Base-by-base conservation (phyloP, 2,113 vertebrate genomes). In the Mixornis gularis region DNA sequence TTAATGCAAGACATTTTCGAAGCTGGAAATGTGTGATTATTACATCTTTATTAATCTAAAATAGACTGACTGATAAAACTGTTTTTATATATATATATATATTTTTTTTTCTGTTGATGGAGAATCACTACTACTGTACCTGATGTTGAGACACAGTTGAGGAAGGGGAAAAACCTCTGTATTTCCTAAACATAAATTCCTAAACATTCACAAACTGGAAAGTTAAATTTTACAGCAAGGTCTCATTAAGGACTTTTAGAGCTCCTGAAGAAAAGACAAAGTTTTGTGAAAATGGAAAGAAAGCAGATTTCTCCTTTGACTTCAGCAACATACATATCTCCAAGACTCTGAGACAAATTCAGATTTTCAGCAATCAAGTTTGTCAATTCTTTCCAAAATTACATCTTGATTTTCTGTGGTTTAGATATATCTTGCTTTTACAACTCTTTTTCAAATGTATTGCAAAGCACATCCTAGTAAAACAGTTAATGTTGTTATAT, bases 1-100 rank as follows among this genome's bases (percentile, higher is more conserved):
- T 96, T 97, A 97, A 97, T 95, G 84, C 77, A 80, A 90, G 69
- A 85, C 29, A 90, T 91, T 95, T 97, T 96, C 89, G 84, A 97
- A 95, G 24, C 80, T 94, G 87, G 89, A 95, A 68, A 79, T 92
- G 20, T 93, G 95, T 95, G 88, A 92, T 84, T 96, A 69, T 92
- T 95, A 46, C 85, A 93, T 94, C 95, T 96, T 94, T 89, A 87
- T 95, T 89, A 88, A 96, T 97, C 93, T 95, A 91, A 96, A 95
- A 95, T 40, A 87, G 77, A 91, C 48, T 95, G 79, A 82, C 80
- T 96, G 91, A 96, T 89, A 96, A 97, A 92, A 46, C 38, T 95
- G 59, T 29, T 71, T 95, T 73, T 71, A 41, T 36, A 72, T 10
- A 86, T 70, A 94, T 78, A 69, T 80, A 82, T 68, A 58, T 32